Evolutionary conservation across 1,140 invertebrate genomes (phyloP), one percentile per base, ranked within the genome.

Genomic region (Zaprionus kolodkinae): DNA sequence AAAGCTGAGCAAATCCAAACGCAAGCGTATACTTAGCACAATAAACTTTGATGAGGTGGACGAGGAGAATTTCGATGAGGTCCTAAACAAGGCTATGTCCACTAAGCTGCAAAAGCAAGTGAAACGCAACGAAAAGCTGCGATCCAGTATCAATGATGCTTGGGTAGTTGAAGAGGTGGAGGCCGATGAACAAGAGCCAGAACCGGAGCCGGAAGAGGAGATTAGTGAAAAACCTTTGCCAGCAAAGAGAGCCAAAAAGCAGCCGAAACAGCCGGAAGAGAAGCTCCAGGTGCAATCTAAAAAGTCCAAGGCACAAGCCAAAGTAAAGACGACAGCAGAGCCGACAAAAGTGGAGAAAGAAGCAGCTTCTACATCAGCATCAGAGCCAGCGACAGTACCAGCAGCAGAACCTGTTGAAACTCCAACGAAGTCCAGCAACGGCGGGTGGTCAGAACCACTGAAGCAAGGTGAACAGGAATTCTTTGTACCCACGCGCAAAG

Each of bases 401-500:
- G 10, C 27, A 35, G n/a, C 11, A 56, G 15, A 13, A n/a, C 33
- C 62, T 25, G 59, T 11, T 6, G 33, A n/a, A 9, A 21, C 6
- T 15, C 33, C 55, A 17, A 15, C 25, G 6, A 56, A 30, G 54
- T 63, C 15, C 43, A 17, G 7, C 67, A 11, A 45, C 55, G 85
- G 89, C 50, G 78, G 85, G 11, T 92, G 91, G 93, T 84, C 93
- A 9, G 78, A 81, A 3, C 91, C 92, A 21, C 65, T 93, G 10
- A 52, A 84, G 54, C 65, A 88, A n/a, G 93, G 93, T 12, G 93
- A 93, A 80, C 59, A 87, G 21, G 93, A 94, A 65, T 87, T 89
- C 36, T 93, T 93, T 73, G 64, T 93, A n/a, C 88, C 92, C 25
- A 92, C 93, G 2, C 91, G 92, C 12, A 93, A 93, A 56, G 52